phyloP scores from a whole-genome alignment of 2,113 vertebrate species.

The Solenodon paradoxus region DNA sequence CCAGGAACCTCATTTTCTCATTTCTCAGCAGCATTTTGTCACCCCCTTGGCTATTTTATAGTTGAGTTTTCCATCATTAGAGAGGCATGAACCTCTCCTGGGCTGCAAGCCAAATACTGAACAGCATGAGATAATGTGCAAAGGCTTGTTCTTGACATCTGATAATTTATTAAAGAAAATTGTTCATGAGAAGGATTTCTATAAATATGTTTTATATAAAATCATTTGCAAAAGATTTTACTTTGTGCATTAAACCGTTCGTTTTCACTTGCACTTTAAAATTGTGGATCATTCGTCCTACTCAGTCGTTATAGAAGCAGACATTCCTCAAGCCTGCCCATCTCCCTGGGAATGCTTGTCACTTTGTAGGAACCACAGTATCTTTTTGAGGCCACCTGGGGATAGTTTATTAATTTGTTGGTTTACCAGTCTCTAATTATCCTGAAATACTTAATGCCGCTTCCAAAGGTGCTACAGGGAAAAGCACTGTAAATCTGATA shows the following conservation, averaged over 20 bases:
- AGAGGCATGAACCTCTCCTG: constrained; percentile 78
- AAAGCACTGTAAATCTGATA: constrained; percentile 6
- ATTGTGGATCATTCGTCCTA: constrained; percentile 1
- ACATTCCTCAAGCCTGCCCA: background rate
- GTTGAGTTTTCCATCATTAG: constrained; percentile 75
- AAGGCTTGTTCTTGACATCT: constrained; percentile 75
- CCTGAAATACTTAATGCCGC: constrained; percentile 31
- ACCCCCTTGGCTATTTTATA: constrained; percentile 67
- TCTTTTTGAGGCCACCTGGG: constrained; percentile 48
- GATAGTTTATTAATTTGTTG: constrained; percentile 69
- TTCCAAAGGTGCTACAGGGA: constrained; percentile 32
- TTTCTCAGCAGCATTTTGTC: constrained; percentile 55
- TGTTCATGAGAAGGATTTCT: constrained; percentile 51
- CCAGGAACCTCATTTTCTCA: constrained; percentile 6
- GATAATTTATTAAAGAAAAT: constrained; percentile 77
- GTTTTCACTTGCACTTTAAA: constrained; percentile 47
- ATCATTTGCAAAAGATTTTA: constrained; percentile 47
- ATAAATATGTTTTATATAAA: constrained; percentile 63
- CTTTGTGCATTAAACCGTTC: constrained; percentile 37
- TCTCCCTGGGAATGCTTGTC: constrained; percentile 26
- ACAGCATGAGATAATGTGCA: constrained; percentile 78
- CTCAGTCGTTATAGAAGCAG: constrained; percentile 25
- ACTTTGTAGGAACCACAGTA: constrained; percentile 36
- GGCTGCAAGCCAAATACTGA: constrained; percentile 79
- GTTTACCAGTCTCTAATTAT: constrained; percentile 68